These are phyloP conservation scores for Danionella dracula DNA, from an alignment of 2,797 vertebrate genomes.

Conservation along the genomic window DNA sequence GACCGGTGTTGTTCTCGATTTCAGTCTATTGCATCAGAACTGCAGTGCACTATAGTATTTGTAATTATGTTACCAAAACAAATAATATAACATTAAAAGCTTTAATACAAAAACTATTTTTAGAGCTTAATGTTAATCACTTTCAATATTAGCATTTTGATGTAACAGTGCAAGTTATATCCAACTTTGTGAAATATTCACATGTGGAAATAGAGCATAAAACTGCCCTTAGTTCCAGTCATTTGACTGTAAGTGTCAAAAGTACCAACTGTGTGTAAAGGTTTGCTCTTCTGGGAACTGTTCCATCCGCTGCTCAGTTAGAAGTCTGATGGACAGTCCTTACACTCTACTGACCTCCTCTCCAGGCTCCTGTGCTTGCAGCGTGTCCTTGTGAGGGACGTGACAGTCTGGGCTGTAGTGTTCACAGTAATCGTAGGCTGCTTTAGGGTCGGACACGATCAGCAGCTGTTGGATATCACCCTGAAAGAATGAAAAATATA, in stretches of 20 bases:
- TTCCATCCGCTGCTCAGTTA: neutral
- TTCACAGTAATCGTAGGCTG: slow-evolving; percentile 94
- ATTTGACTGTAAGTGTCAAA: neutral
- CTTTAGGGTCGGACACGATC: slow-evolving; percentile 85
- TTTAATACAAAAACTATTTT: no score
- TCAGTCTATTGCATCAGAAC: no score
- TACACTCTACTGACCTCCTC: slow-evolving; percentile 74
- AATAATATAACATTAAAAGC: no score
- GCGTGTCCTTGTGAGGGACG: slow-evolving; percentile 73
- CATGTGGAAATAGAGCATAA: neutral
- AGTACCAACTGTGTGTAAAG: neutral
- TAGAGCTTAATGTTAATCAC: no score
- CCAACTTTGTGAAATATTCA: neutral
- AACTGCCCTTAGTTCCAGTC: neutral
- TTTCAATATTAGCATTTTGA: no score
- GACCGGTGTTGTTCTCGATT: no score
- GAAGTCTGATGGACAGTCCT: neutral
- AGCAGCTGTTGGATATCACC: slow-evolving; percentile 96
- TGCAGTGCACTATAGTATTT: no score
- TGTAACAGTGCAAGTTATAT: neutral
- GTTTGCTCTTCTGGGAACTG: neutral
- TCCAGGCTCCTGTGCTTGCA: slow-evolving; percentile 90
- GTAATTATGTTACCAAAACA: no score
- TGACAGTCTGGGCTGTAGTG: slow-evolving; percentile 96
- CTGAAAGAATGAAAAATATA: slow-evolving; percentile 52